phyloP scores from a whole-genome alignment of 92 coral and sea anemone genomes.

The Galaxea fascicularis region DNA sequence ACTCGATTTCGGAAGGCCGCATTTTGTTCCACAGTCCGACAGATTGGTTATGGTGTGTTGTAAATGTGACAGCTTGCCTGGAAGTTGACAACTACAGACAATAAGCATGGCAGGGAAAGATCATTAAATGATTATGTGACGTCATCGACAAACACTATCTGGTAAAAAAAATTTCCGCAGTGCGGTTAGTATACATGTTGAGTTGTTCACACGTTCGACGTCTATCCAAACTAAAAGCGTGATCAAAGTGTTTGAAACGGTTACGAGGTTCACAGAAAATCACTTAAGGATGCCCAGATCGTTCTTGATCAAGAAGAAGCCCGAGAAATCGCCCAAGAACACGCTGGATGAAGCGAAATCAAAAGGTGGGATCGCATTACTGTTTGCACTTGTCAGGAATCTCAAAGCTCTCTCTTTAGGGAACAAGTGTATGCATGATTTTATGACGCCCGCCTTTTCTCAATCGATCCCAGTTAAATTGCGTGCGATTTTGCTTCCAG shows the following conservation, averaged over 20 bases:
- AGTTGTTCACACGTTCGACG: conserved; percentile 8
- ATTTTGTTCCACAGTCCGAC: conserved; percentile 27
- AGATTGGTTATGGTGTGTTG: conserved; percentile 15
- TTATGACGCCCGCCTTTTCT: conserved; percentile 17
- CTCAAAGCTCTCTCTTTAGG: conserved; percentile 4
- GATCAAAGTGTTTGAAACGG: not conserved
- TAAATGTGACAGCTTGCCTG: conserved; percentile 41
- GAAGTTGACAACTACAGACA: conserved; percentile 8
- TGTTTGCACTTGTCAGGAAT: not conserved
- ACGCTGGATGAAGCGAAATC: conserved; percentile 23
- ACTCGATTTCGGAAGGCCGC: not conserved
- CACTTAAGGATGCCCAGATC: conserved; percentile 80
- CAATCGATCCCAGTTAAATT: not conserved
- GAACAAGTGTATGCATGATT: conserved; percentile 80
- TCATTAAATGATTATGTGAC: conserved; percentile 22
- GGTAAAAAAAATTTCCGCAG: conserved; percentile 29
- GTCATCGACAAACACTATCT: conserved; percentile 39
- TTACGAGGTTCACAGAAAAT: not conserved
- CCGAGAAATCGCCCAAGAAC: conserved; percentile 51
- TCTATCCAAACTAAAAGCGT: not conserved
- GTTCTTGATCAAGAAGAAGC: conserved; percentile 86
- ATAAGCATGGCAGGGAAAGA: conserved; percentile 23
- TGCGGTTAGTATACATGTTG: not conserved
- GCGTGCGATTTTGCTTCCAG: not conserved
- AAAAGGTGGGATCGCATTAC: conserved; percentile 44